phyloP scores from a whole-genome alignment of 2,888 invertebrate genomes.

The Clitarchus hookeri region DNA sequence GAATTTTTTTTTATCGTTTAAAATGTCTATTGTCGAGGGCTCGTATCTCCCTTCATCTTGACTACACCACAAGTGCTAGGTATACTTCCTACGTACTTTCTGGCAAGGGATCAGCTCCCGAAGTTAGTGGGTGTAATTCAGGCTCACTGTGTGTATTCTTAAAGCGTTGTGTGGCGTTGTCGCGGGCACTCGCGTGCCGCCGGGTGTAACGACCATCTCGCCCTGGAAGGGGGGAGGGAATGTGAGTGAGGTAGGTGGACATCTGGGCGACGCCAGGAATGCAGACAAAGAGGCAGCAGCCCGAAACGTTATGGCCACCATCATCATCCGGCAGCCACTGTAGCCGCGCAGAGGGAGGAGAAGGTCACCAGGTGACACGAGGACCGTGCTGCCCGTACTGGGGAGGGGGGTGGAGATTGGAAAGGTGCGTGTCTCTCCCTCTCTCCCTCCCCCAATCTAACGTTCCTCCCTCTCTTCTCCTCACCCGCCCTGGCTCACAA shows the following conservation, averaged over 20 bases:
- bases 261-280: constrained; percentile 6
- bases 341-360: neutral
- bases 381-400: neutral
- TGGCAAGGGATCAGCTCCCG: too few species aligned
- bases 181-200: too few species aligned
- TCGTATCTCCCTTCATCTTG: too few species aligned
- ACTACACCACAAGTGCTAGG: too few species aligned
- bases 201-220: too few species aligned
- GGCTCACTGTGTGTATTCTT: too few species aligned
- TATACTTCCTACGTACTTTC: too few species aligned
- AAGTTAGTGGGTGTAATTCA: too few species aligned
- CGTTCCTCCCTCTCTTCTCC: constrained; percentile 16
- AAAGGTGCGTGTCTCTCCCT: neutral
- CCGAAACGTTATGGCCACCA: neutral
- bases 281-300: neutral
- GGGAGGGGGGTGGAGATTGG: neutral
- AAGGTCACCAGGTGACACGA: constrained; percentile 4
- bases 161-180: too few species aligned
- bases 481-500: neutral
- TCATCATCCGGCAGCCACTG: neutral
- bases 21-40: too few species aligned
- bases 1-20: too few species aligned
- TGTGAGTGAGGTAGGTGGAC: neutral
- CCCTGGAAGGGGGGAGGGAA: neutral
- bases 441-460: neutral